Conservation (phyloP, 2,113 vertebrate genomes). For the Lutjanus erythropterus region DNA sequence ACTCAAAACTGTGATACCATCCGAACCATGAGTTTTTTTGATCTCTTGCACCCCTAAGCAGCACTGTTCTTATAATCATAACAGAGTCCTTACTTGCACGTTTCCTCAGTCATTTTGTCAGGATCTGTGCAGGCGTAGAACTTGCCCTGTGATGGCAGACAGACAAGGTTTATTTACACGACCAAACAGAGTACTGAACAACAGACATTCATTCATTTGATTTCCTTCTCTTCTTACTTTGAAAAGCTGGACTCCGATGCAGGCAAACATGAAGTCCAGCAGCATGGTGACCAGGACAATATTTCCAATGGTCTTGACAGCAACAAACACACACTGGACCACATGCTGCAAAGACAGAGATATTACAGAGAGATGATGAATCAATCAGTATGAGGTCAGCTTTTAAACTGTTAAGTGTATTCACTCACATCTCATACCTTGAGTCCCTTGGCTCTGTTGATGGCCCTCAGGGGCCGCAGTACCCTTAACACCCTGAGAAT, state of each 20-base stretch:
- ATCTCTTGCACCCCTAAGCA: too few species aligned
- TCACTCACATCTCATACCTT: constrained; percentile 82
- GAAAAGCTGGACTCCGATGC: constrained; percentile 96
- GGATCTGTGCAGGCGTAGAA: constrained; percentile 91
- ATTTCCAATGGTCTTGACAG: constrained; percentile 95
- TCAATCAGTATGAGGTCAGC: background rate
- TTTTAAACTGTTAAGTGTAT: background rate
- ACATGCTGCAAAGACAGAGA: constrained; percentile 86
- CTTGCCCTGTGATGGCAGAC: constrained; percentile 86
- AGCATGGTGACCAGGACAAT: constrained; percentile 93
- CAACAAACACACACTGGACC: constrained; percentile 96
- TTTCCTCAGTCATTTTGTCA: constrained; percentile 88
- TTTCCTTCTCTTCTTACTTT: constrained; percentile 83
- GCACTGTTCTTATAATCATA: background rate
- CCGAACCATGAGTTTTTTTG: too few species aligned
- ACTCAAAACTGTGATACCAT: too few species aligned
- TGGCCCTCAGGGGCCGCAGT: constrained; percentile 92
- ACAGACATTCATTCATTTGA: background rate
- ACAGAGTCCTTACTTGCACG: constrained; percentile 87
- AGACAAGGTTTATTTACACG: background rate
- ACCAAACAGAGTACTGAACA: background rate
- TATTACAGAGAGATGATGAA: background rate
- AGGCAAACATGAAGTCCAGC: constrained; percentile 96
- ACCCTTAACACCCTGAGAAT: constrained; percentile 94
- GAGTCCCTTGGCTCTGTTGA: constrained; percentile 83